Evolutionary conservation across 2,888 invertebrate species (phyloP), one percentile per base, ranked within the genome.

Genomic region (Lamproptera curius): DNA sequence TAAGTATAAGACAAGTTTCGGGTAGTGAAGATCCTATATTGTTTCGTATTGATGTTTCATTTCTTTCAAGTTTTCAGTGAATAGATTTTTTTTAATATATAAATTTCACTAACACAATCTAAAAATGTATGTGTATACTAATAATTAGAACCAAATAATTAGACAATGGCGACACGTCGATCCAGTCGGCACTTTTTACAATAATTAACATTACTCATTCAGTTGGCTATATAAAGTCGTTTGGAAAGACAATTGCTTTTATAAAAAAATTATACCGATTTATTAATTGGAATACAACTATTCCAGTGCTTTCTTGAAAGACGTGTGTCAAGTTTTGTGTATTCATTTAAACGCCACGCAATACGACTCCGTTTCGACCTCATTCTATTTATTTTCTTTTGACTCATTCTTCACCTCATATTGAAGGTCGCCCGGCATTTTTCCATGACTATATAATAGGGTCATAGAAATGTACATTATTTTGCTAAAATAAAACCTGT

Each of bases 1-100:
- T 83, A 79, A 83, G 83, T 83, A 82, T 71, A 65, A 56, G 60
- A 63, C 52, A 62, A 58, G 62, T 61, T 65, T 57, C 63, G 64
- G 63, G 55, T 67, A 67, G 67, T 58, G 54, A 56, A 51, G 57
- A 51, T 57, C 55, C 54, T 59, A 55, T 56, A 56, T 55, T 59
- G 50, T 56, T 54, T 13, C 23, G 16, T 43, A 43, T 35, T 40
- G 11, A 46, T 33, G 44, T 17, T 42, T 44, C 10, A 40, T 35
- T 37, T 31, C 26, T 23, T 40, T 36, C 1, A 49, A 40, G 14
- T 44, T 40, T 40, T 26, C 35, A 49, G 15, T 39, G 28, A 40
- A 31, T 50, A 41, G 41, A 41, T 44, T 44, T 23, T 44, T 44
- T 23, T 20, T 5, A 44, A 35, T 34, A n/a, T 28, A 40, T 35